Percentiles rank a stretch among this genome's conserved stretches.
phyloP scores from a whole-genome alignment of 2,888 invertebrate genomes.

The Didymodactylos carnosus region DNA sequence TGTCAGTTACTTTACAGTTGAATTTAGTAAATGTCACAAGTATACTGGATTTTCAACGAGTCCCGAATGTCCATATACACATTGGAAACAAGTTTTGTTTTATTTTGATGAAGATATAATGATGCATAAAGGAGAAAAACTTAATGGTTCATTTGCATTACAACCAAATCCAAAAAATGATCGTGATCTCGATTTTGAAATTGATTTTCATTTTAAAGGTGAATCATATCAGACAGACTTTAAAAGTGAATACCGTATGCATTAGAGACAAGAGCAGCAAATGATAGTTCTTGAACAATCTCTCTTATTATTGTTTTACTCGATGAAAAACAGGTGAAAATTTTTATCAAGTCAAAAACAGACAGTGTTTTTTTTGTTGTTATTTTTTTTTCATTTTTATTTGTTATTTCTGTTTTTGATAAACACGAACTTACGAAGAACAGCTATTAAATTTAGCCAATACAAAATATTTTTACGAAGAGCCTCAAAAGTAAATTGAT shows the following conservation, averaged over 20 bases:
- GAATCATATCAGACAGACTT: neutral
- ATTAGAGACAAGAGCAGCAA: neutral
- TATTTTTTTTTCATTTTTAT: too few species aligned
- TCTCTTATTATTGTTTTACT: too few species aligned
- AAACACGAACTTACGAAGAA: too few species aligned
- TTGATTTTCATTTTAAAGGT: neutral
- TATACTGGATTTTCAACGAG: conserved; percentile 87
- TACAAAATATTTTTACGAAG: too few species aligned
- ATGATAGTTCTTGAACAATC: too few species aligned
- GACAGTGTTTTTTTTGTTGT: too few species aligned
- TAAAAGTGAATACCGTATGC: neutral
- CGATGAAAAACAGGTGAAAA: too few species aligned
- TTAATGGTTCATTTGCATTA: neutral
- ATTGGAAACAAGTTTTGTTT: conserved; percentile 98
- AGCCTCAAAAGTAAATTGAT: too few species aligned
- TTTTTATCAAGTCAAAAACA: too few species aligned
- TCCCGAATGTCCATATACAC: conserved; percentile 89
- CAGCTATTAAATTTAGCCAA: too few species aligned
- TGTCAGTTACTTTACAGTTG: conserved; percentile 95
- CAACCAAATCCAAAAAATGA: neutral
- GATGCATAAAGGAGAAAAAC: neutral
- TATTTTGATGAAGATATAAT: conserved; percentile 43
- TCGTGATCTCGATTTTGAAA: neutral
- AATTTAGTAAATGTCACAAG: conserved; percentile 98
- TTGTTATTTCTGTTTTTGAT: too few species aligned